Base-by-base conservation (phyloP, 1,140 invertebrate species). In the Halictus rubicundus region DNA sequence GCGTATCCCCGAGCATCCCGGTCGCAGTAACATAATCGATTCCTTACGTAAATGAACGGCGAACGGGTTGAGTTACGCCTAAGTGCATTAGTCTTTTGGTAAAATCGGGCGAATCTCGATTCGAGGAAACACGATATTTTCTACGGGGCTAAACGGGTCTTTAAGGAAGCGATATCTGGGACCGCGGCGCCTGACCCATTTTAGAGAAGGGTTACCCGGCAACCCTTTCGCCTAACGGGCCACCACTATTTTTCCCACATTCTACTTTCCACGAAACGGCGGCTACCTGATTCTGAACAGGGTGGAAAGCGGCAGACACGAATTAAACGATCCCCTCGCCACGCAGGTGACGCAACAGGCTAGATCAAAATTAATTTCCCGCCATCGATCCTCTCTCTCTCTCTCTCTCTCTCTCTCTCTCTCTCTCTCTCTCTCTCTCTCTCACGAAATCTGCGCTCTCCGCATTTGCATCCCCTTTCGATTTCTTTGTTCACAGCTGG, bases 211-310 rank as follows among this genome's bases (percentile, higher is more conserved):
- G 81, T 83, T 68, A 65, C 68, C 52, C 87, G 87, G 89, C 88
- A 91, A 91, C 91, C 90, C 91, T 91, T 91, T 91, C 82, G 82
- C 65, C 85, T 91, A 91, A 91, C 90, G 90, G 90, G 80, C 84
- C 86, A 78, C 66, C 73, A 88, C 71, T 87, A 32, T 88, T 90
- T 92, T 92, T 92, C 91, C 90, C 91, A 91, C 90, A 91, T 92
- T 91, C 89, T 90, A 90, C 84, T 90, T 90, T 91, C 90, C 80
- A 85, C 68, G 83, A 90, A 90, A 75, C 32, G 12, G 70, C 72
- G 60, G 32, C 88, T 90, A 91, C 85, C 90, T 89, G 86, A 86
- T 85, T 81, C 80, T 70, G 60, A 84, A 82, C 16, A 78, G 81
- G 84, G 80, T 72, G 72, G 60, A 73, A 73, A 70, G 32, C 32